Evolutionary conservation across 64 coral and sea anemone species (phyloP), one percentile per base, ranked within the genome.

Genomic region (Anthopleura sola): DNA sequence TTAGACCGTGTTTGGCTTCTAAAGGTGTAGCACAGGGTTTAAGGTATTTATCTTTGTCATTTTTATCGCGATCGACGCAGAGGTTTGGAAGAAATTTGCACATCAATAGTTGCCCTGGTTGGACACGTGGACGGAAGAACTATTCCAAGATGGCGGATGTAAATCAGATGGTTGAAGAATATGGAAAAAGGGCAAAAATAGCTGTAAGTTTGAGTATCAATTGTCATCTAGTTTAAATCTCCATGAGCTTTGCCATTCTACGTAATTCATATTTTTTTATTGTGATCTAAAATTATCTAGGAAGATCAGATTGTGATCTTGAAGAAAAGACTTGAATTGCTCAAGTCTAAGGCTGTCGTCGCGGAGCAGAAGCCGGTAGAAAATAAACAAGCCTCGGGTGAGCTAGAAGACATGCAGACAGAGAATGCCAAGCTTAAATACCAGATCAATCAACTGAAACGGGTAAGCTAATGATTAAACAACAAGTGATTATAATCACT

Each of bases 371-470:
- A 83, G 33, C 79, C 58, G 0, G 71, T 21, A 37, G 38, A 92
- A 31, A 88, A 40, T 46, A 86, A 94, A 62, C 77, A 56, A 48
- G 56, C 44, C 15, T 3, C 36, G 23, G 56, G 78, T 50, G 90
- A 89, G 36, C 29, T 92, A 36, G 87, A 88, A 20, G 88, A 92
- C n/a, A 28, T 99, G 26, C 55, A 92, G 21, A 57, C 85, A 68
- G 96, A 99, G 49, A 99, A 99, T 88, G 53, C 74, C 78, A 99
- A 99, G 74, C 85, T 99, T 26, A 94, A 99, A 66, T 99, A 99
- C 85, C 92, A 88, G 80, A 89, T 92, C 60, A 89, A 87, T 51
- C 93, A 94, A 55, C 85, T 99, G 2, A 91, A 94, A 89, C 88
- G 89, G 32, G 96, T 99, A 69, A 85, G 87, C 80, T 33, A 33